phyloP scores from a whole-genome alignment of 1,140 invertebrate species.

The Samia ricini region DNA sequence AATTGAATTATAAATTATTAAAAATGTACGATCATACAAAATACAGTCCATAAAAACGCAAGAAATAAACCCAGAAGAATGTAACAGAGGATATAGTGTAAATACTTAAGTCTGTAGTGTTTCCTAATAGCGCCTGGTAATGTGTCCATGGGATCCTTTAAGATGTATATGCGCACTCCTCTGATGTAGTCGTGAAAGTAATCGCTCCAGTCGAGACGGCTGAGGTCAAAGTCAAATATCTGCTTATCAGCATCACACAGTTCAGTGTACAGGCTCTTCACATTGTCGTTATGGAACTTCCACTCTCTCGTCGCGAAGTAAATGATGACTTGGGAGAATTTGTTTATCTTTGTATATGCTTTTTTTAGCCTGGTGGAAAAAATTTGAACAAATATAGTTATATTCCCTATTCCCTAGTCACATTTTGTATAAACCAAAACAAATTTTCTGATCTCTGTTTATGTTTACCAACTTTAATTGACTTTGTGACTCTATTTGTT shows the following conservation, averaged over 20 bases:
- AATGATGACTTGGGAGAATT: conserved; percentile 82
- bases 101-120: conserved; percentile 28
- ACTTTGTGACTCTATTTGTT: no score
- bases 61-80: conserved; percentile 29
- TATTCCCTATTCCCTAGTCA: neutral
- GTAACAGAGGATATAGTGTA: conserved; percentile 35
- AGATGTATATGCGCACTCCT: conserved; percentile 79
- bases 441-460: no score
- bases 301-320: conserved; percentile 86
- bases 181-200: conserved; percentile 79
- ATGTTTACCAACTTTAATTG: no score
- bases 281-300: conserved; percentile 84
- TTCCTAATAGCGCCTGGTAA: conserved; percentile 46
- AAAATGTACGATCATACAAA: conserved; percentile 15
- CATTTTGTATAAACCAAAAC: neutral
- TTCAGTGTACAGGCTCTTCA: conserved; percentile 61
- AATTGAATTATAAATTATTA: no score
- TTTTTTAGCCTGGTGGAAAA: conserved; percentile 80
- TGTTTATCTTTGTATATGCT: conserved; percentile 86
- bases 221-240: no score
- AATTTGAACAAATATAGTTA: no score
- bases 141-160: conserved; percentile 80
- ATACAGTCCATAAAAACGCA: conserved; percentile 23
- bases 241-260: conserved; percentile 79
- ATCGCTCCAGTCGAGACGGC: conserved; percentile 78